Evolutionary conservation across 2,888 invertebrate genomes (phyloP), one percentile per base, ranked within the genome.

Genomic region (Carcina quercana): DNA sequence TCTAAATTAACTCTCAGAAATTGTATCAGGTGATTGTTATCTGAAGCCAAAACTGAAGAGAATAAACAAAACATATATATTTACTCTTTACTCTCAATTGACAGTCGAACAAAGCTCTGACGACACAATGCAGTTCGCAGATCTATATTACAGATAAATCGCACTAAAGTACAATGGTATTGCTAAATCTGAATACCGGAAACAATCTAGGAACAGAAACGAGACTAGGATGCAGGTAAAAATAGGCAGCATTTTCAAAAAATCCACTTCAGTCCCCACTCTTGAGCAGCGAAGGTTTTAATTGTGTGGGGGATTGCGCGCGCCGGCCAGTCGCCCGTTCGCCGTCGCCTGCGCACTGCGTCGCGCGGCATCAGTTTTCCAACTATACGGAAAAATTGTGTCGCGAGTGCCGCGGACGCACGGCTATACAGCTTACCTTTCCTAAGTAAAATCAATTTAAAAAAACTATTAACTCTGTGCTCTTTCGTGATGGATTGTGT

Each of bases 341-440:
- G 73, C 75, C 69, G 68, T 63, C 69, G 68, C 56, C 43, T 50
- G 71, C 68, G 72, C 59, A 51, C 53, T 67, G 75, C 68, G 73
- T 59, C 66, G 67, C 74, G 79, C 79, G 79, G 69, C 76, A 71
- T 53, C 58, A 78, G 75, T 78, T 80, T 76, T 72, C 60, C 60
- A 42, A 56, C 47, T 38, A 43, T 40, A 53, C 61, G 73, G 79
- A 76, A 80, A 80, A 80, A 76, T 78, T 70, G 76, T 79, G 79
- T 72, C 79, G 79, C 73, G 78, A 65, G 65, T 69, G 65, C 56
- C 47, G 50, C 50, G 44, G 40, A 38, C 34, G 32, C 13, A 30
- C 13, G 25, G 19, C 17, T 13, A 17, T 34, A 41, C 22, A 43
- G 37, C 25, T 30, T 8, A 25, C 24, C 19, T 14, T 30, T 34